These are phyloP conservation scores for Ophion slaviceki DNA, from an alignment of 2,888 invertebrate genomes.

Conservation along the genomic window DNA sequence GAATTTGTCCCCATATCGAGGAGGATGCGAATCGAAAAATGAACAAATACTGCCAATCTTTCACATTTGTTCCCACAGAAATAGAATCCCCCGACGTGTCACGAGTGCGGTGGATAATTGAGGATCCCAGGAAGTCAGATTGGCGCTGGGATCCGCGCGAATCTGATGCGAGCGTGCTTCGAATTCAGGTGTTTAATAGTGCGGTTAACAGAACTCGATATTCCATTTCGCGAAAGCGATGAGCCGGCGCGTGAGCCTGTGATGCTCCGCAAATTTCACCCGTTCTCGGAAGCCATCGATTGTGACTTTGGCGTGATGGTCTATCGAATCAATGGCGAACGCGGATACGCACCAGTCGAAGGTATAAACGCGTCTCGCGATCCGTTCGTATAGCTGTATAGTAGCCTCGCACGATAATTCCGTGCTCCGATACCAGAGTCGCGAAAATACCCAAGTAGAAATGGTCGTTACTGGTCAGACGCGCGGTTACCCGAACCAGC, in stretches of 20 bases:
- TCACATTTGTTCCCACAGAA: too few relatives aligned
- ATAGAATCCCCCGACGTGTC: not conserved
- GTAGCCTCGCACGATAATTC: too few relatives aligned
- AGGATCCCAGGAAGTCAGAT: not conserved
- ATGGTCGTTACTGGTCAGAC: too few relatives aligned
- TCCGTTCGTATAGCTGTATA: not conserved
- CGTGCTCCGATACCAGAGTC: too few relatives aligned
- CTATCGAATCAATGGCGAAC: constrained; percentile 35
- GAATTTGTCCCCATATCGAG: too few relatives aligned
- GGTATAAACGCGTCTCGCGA: not conserved
- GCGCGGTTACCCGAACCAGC: too few relatives aligned
- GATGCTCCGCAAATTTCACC: constrained; percentile 27
- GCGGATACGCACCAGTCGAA: constrained; percentile 11
- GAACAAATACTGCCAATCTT: too few relatives aligned
- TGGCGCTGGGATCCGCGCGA: not conserved
- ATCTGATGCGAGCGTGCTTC: constrained; percentile 2
- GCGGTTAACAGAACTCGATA: constrained; percentile 9
- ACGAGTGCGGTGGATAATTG: constrained; percentile 5
- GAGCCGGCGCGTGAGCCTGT: constrained; percentile 4
- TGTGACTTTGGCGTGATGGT: constrained; percentile 33
- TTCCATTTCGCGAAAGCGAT: constrained; percentile 30
- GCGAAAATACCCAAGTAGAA: too few relatives aligned
- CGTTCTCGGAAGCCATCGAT: constrained; percentile 26
- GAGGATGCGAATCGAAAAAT: too few relatives aligned
- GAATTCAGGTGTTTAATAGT: constrained; percentile 20